phyloP scores from a whole-genome alignment of 1,140 invertebrate species.

The Halotydeus destructor region DNA sequence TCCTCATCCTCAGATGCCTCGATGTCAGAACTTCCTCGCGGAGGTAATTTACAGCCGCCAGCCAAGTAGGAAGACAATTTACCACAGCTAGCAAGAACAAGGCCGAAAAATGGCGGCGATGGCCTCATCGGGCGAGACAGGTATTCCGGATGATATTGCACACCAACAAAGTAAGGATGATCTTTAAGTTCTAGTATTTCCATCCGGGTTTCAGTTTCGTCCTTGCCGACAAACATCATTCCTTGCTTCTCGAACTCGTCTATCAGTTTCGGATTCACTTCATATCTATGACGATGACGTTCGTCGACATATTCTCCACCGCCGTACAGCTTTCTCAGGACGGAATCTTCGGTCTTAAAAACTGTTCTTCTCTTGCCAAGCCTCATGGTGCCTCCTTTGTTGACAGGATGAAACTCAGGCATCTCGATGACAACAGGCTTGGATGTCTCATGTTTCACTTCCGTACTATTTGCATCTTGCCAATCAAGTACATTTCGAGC shows the following conservation, averaged over 20 bases:
- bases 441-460: constrained; percentile 37
- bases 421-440: constrained; percentile 86
- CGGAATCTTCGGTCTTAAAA: constrained; percentile 31
- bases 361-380: constrained; percentile 71
- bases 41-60: too few species aligned
- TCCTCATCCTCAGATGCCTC: too few species aligned
- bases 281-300: constrained; percentile 76
- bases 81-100: constrained; percentile 32
- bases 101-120: constrained; percentile 81
- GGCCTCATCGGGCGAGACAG: constrained; percentile 76
- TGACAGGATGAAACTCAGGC: constrained; percentile 82
- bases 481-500: constrained; percentile 54
- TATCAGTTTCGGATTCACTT: constrained; percentile 81
- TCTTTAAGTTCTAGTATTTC: constrained; percentile 46
- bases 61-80: constrained; percentile 12
- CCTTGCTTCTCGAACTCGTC: constrained; percentile 52
- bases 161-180: constrained; percentile 83
- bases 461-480: constrained; percentile 61
- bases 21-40: too few species aligned
- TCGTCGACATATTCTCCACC: constrained; percentile 67
- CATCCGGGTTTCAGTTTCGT: constrained; percentile 43
- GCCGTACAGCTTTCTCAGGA: constrained; percentile 23
- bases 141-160: constrained; percentile 97
- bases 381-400: constrained; percentile 94
- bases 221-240: constrained; percentile 67